Conservation (phyloP, 2,797 vertebrate species). For the Tokudaia tokunoshimensis region DNA sequence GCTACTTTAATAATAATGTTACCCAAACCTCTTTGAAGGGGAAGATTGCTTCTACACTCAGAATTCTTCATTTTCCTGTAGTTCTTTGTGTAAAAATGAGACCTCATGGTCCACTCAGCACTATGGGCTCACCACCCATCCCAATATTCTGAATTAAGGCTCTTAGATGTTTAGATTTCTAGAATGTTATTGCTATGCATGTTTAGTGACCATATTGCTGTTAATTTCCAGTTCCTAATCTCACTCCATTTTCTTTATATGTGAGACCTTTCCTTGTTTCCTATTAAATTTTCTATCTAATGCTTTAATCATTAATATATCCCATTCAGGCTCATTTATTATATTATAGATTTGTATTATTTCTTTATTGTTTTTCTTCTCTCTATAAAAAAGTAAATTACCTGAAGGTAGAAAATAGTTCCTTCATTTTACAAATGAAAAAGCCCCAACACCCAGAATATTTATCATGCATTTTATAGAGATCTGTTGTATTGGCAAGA, state of each 20-base stretch:
- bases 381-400: background rate
- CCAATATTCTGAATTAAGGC: background rate
- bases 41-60: background rate
- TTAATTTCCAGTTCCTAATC: background rate
- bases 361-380: background rate
- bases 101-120: background rate
- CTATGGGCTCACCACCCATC: background rate
- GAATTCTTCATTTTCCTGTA: background rate
- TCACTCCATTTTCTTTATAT: background rate
- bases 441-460: background rate
- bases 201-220: background rate
- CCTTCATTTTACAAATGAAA: background rate
- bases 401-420: background rate
- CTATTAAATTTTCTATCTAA: background rate
- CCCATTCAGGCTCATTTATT: background rate
- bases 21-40: too few species aligned
- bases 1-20: too few species aligned
- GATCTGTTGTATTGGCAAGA: background rate
- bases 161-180: background rate
- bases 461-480: background rate
- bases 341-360: background rate
- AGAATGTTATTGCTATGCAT: background rate
- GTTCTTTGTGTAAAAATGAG: background rate
- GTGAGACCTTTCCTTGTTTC: background rate
- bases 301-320: background rate